Evolutionary conservation across 2,797 vertebrate genomes (phyloP).

Genomic region (Tachyglossus aculeatus): DNA sequence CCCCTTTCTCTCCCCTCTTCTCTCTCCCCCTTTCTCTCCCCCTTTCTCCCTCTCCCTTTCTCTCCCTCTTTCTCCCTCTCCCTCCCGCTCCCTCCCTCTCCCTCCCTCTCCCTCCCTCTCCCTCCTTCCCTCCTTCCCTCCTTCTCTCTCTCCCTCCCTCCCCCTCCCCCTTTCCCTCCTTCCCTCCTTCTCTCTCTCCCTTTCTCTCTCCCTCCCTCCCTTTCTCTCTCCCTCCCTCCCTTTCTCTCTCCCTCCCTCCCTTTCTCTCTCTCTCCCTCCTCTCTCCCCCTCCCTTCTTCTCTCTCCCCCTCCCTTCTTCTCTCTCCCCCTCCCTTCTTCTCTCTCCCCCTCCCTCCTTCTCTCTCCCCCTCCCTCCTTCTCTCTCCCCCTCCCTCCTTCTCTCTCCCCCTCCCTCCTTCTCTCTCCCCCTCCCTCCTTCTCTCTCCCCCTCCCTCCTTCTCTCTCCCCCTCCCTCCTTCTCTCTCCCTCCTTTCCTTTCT

Average conservation of each 20-base stretch:
- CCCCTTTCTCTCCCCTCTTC: background rate
- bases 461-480: background rate
- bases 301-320: background rate
- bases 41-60: constrained; percentile 48
- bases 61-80: constrained; percentile 32
- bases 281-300: background rate
- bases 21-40: background rate
- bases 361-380: background rate
- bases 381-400: too few species aligned
- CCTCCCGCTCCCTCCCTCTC: constrained; percentile 12
- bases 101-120: background rate
- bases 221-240: background rate
- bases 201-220: too few species aligned
- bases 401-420: too few species aligned
- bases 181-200: too few species aligned
- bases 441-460: background rate
- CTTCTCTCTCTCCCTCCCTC: background rate
- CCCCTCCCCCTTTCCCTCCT: background rate
- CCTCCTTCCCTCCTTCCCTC: rapidly evolving
- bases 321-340: background rate
- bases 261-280: background rate
- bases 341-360: background rate
- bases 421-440: background rate
- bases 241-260: background rate
- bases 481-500: background rate